Base-by-base conservation (phyloP, 2,113 vertebrate genomes). In the Galbula dea region DNA sequence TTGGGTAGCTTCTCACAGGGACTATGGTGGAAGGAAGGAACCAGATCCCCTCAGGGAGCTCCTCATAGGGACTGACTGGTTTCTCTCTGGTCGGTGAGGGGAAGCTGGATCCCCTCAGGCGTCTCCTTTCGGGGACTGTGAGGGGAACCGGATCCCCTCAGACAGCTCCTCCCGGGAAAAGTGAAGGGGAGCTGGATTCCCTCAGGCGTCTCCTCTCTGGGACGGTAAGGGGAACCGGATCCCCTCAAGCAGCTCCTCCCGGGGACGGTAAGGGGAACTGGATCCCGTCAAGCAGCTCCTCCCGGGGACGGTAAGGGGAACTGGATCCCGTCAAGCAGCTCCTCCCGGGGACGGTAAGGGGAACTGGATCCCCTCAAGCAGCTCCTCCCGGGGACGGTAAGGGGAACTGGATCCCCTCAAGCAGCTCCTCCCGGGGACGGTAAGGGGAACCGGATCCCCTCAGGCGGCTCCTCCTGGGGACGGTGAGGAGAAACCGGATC, bases 401-500 rank as follows among this genome's bases (percentile, higher is more conserved):
- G 20, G 20, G 17, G 16, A 27, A 27, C 18, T 18, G 26, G 19
- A 15, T 15, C 41, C n/a, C 11, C 39, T 73, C 51, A 41, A 9
- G 45, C 2, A 2, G 34, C 43, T 58, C 30, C 18, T 68, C 14
- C 24, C 15, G 12, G 22, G 41, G 62, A 15, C 21, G 34, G n/a
- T 22, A n/a, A 18, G 18, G 55, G n/a, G 58, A 14, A 26, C n/a
- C 3, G 12, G 17, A 18, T 46, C n/a, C 41, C 18, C 13, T 10
- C 12, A 5, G 22, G 45, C 1, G 4, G 45, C 5, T 30, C 18
- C 41, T 32, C 9, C 15, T 2, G 45, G 34, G 73, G 45, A 4
- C 2, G 17, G 37, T 2, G 15, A 29, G 29, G 1, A 10, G 21
- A 5, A 2, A 30, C 5, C 1, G 18, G n/a, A 20, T 37, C 5